phyloP scores from a whole-genome alignment of 1,140 invertebrate species.

The Leucophenga varia region DNA sequence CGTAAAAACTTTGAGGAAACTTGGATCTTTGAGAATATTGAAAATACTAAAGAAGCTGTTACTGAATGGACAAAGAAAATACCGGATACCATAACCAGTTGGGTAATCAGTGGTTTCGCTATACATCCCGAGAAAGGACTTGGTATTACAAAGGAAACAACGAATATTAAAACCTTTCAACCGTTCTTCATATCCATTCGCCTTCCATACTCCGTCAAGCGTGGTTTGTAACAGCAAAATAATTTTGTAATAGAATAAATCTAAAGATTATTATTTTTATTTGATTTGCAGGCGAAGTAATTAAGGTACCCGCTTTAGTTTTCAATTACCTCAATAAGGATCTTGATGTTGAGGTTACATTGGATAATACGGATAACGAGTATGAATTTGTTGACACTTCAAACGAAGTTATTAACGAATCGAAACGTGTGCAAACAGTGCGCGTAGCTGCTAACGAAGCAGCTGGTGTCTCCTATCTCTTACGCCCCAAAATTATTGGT shows the following conservation, averaged over 20 bases:
- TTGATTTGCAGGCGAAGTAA: slow-evolving; percentile 43
- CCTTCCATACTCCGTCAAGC: slow-evolving; percentile 82
- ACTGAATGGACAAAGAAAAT: slow-evolving; percentile 61
- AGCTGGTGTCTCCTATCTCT: slow-evolving; percentile 73
- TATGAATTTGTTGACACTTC: slow-evolving; percentile 75
- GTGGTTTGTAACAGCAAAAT: slow-evolving; percentile 61
- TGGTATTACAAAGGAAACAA: slow-evolving; percentile 71
- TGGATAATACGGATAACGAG: slow-evolving; percentile 77
- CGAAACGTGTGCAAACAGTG: slow-evolving; percentile 65
- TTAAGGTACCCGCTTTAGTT: slow-evolving; percentile 46
- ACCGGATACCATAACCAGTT: slow-evolving; percentile 89
- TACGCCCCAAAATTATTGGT: slow-evolving; percentile 74
- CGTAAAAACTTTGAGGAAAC: slow-evolving; percentile 48
- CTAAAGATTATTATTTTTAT: too few relatives aligned
- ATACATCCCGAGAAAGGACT: slow-evolving; percentile 81
- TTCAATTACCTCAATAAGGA: slow-evolving; percentile 63
- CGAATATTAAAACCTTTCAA: slow-evolving; percentile 82
- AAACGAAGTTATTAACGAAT: slow-evolving; percentile 59
- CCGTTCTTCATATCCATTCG: slow-evolving; percentile 81
- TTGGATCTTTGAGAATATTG: slow-evolving; percentile 48
- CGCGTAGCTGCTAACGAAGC: slow-evolving; percentile 69
- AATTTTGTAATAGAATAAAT: too few relatives aligned
- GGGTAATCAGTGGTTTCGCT: slow-evolving; percentile 90
- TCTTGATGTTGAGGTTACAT: slow-evolving; percentile 74
- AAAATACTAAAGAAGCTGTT: slow-evolving; percentile 29